Percentiles rank a stretch among this genome's conserved stretches.
These are phyloP conservation scores for Harpalus rubripes DNA, from an alignment of 2,888 invertebrate species.

Conservation along the genomic window DNA sequence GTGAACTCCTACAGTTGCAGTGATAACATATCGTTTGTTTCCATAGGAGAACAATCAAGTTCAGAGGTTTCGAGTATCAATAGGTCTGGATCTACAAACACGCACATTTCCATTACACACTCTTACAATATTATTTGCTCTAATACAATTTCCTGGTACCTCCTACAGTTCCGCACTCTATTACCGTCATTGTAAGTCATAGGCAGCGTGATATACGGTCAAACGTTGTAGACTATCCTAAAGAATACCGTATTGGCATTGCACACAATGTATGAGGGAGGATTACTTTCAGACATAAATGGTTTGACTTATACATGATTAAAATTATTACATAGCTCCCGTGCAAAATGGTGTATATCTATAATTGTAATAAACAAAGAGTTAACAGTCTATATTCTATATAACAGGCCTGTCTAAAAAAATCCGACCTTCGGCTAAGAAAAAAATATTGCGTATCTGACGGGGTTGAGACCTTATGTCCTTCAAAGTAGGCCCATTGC, in stretches of 20 bases:
- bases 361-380: no score
- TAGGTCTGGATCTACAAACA: constrained; percentile 26
- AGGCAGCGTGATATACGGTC: constrained; percentile 18
- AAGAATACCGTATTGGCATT: background rate
- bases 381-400: no score
- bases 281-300: background rate
- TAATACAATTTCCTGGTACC: constrained; percentile 44
- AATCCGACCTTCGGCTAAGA: no score
- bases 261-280: constrained; percentile 3
- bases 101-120: constrained; percentile 18
- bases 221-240: background rate
- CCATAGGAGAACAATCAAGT: constrained; percentile 30
- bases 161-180: constrained; percentile 32
- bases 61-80: constrained; percentile 30
- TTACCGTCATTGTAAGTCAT: constrained; percentile 19
- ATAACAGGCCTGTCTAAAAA: no score
- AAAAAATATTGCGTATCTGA: no score
- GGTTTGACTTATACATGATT: constrained; percentile 1
- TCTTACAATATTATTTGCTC: constrained; percentile 23
- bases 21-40: constrained; percentile 33
- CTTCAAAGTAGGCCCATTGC: no score
- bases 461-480: no score
- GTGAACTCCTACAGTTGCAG: background rate
- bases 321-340: background rate
- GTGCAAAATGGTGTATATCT: background rate